Evolutionary conservation across 2,113 vertebrate genomes (phyloP).

Genomic region (Physeter macrocephalus): DNA sequence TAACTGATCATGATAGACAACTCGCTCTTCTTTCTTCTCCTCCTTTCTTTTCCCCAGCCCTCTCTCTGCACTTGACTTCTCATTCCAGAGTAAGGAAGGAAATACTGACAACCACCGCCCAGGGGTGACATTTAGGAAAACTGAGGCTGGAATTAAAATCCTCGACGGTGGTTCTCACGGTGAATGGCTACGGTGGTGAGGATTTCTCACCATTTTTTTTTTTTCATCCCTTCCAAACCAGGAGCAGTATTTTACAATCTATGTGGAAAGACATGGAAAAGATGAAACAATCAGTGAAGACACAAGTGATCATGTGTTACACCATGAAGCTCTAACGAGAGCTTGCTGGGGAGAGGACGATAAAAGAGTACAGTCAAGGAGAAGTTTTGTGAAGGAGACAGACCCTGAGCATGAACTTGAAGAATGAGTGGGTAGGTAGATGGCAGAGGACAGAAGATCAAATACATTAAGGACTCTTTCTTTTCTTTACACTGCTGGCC

Average conservation of each 20-base stretch:
- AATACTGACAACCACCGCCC: background rate
- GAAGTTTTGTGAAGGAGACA: background rate
- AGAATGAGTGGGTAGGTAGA: background rate
- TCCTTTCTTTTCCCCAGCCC: background rate
- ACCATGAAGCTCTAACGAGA: background rate
- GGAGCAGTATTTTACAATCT: background rate
- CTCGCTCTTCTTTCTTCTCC: background rate
- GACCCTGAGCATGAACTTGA: background rate
- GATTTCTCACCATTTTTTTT: background rate
- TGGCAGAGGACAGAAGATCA: background rate
- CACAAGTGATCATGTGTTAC: background rate
- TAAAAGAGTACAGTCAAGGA: background rate
- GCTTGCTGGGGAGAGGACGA: fast-evolving
- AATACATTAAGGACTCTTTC: background rate
- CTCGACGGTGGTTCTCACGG: background rate
- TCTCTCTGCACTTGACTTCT: background rate
- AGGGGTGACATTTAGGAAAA: background rate
- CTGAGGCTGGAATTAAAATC: background rate
- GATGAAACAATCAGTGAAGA: background rate
- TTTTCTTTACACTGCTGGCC: background rate
- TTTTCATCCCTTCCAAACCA: background rate
- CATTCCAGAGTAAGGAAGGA: background rate
- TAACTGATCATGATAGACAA: background rate
- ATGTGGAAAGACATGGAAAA: background rate
- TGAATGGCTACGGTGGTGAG: background rate